Evolutionary conservation across 2,888 invertebrate genomes (phyloP).

Genomic region (Drosophila acutilabella): DNA sequence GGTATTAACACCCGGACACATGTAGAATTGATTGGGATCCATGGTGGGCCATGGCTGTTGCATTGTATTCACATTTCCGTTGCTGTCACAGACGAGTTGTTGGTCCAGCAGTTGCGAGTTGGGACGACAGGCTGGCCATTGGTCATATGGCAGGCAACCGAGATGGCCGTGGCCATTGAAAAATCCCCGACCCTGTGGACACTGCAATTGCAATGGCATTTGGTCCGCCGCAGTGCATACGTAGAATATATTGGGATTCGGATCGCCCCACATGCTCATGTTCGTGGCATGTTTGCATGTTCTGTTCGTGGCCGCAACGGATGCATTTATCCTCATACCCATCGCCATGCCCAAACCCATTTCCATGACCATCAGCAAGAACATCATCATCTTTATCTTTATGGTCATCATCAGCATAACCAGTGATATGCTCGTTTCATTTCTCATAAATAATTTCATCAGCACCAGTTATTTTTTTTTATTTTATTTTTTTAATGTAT

Average conservation of each 20-base stretch:
- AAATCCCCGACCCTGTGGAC: constrained; percentile 78
- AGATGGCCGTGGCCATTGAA: constrained; percentile 74
- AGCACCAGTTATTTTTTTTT: constrained; percentile 28
- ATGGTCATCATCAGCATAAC: constrained; percentile 10
- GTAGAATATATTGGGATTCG: constrained; percentile 79
- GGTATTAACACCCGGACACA: constrained; percentile 67
- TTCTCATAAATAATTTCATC: constrained; percentile 78
- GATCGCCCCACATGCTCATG: constrained; percentile 76
- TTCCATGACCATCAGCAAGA: constrained; percentile 6
- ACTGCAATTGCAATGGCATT: constrained; percentile 62
- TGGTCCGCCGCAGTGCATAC: constrained; percentile 74
- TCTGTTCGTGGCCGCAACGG: constrained; percentile 52
- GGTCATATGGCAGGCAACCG: constrained; percentile 78
- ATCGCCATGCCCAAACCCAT: neutral
- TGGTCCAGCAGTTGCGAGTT: constrained; percentile 21
- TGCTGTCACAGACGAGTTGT: constrained; percentile 38
- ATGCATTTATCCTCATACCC: constrained; percentile 27
- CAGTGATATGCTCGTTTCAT: constrained; percentile 38
- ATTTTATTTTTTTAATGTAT: too few species aligned
- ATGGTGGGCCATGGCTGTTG: constrained; percentile 72
- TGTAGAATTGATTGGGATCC: constrained; percentile 81
- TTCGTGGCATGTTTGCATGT: constrained; percentile 74
- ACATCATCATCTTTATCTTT: constrained; percentile 29
- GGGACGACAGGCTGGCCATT: constrained; percentile 79
- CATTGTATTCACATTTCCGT: constrained; percentile 44